These are phyloP conservation scores for Brachionus rotundiformis DNA, from an alignment of 1,140 invertebrate species.

Conservation along the genomic window DNA sequence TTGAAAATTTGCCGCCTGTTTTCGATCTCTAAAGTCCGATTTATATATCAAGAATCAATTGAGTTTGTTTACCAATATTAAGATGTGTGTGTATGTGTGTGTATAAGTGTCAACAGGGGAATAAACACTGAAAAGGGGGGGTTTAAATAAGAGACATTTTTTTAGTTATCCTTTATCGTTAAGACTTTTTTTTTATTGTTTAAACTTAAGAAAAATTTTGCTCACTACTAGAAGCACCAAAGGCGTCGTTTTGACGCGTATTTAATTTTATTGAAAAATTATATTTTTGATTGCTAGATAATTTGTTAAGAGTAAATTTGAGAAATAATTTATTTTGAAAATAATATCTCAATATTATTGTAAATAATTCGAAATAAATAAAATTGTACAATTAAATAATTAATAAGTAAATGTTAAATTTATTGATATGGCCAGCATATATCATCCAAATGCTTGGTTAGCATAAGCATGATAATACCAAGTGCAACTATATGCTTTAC, in stretches of 20 bases:
- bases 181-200: neutral
- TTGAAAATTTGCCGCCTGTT: constrained; percentile 52
- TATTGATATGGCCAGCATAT: too few relatives aligned
- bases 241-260: neutral
- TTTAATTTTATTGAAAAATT: neutral
- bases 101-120: neutral
- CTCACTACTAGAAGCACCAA: neutral
- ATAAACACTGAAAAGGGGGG: neutral
- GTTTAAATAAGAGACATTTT: neutral
- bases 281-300: neutral
- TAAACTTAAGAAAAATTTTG: neutral
- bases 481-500: too few relatives aligned
- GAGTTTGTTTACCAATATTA: neutral
- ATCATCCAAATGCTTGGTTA: neutral
- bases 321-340: neutral
- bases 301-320: neutral
- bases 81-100: too few relatives aligned
- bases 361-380: constrained; percentile 17
- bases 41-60: neutral
- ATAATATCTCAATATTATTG: neutral
- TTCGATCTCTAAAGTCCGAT: constrained; percentile 14
- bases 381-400: constrained; percentile 8
- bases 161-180: constrained; percentile 9
- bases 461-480: neutral
- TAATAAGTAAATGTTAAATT: neutral